Percentiles rank a stretch among this genome's conserved stretches.
Evolutionary conservation across 2,113 vertebrate species (phyloP).

Genomic region (Sclerurus mexicanus): DNA sequence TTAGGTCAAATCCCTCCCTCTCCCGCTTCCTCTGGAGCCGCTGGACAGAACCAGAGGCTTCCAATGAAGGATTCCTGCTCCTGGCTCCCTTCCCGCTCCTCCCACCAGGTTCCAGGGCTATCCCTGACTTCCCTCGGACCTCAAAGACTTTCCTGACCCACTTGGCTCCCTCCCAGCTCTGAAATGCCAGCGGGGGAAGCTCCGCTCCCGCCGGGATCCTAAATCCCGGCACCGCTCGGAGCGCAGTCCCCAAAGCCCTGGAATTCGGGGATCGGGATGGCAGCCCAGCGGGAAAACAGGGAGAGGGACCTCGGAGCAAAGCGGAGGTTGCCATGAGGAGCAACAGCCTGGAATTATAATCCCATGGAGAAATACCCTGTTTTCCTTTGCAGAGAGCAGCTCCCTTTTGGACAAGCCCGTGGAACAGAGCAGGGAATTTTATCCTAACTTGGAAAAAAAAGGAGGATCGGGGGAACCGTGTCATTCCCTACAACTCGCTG

Average conservation of each 20-base stretch:
- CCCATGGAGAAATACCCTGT: neutral
- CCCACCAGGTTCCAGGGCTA: neutral
- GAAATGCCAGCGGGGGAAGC: neutral
- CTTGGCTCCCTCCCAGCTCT: conserved; percentile 20
- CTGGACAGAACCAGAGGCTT: neutral
- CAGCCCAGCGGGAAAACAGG: neutral
- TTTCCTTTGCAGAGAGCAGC: neutral
- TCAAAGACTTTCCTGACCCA: conserved; percentile 28
- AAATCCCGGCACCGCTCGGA: neutral
- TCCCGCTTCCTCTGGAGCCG: neutral
- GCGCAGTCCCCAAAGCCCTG: neutral
- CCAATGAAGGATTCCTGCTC: neutral
- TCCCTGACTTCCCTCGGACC: neutral
- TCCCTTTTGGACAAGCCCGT: neutral
- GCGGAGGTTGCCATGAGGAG: neutral
- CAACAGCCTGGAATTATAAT: neutral
- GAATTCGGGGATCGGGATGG: neutral
- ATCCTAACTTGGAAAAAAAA: no score
- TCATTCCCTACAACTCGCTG: neutral
- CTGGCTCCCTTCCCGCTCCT: conserved; percentile 19
- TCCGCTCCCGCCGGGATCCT: neutral
- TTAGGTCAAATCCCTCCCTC: neutral
- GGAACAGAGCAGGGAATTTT: neutral
- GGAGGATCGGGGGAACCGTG: fast-evolving
- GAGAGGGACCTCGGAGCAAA: neutral